A percentile compares a stretch with the other conserved stretches of the same genome.
Conservation (phyloP, 2,797 vertebrate species). For the Margarornis squamiger region DNA sequence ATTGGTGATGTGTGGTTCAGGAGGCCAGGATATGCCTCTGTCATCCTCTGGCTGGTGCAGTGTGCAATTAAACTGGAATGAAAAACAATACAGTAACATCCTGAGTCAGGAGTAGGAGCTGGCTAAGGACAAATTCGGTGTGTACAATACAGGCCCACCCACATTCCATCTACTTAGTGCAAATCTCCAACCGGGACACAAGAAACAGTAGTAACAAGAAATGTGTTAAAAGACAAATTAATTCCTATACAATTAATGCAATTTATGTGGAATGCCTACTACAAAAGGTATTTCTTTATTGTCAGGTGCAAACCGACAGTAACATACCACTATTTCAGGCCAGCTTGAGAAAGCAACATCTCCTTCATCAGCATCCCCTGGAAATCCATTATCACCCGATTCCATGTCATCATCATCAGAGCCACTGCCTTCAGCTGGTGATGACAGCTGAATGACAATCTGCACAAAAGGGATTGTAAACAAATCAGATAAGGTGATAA, state of each 20-base stretch:
- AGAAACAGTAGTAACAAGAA: background rate
- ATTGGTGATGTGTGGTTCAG: conserved; percentile 70
- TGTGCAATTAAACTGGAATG: conserved; percentile 90
- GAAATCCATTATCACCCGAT: conserved; percentile 81
- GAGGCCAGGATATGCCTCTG: conserved; percentile 34
- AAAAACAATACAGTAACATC: background rate
- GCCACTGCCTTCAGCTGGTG: conserved; percentile 85
- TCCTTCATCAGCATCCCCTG: conserved; percentile 74
- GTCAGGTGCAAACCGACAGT: background rate
- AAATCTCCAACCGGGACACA: background rate
- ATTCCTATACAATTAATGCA: background rate
- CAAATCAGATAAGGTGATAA: background rate
- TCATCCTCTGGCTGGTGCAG: conserved; percentile 73
- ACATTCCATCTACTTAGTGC: background rate
- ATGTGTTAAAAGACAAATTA: background rate
- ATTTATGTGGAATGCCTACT: background rate
- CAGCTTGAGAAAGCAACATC: conserved; percentile 65
- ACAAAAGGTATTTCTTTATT: background rate
- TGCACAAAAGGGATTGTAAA: conserved; percentile 68
- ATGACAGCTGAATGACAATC: conserved; percentile 87
- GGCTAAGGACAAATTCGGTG: background rate
- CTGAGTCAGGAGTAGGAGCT: background rate
- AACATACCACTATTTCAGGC: conserved; percentile 78
- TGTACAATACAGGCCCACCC: background rate
- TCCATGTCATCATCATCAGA: conserved; percentile 85